Conservation (phyloP, 1,140 invertebrate species). For the Drosophila prosaltans region DNA sequence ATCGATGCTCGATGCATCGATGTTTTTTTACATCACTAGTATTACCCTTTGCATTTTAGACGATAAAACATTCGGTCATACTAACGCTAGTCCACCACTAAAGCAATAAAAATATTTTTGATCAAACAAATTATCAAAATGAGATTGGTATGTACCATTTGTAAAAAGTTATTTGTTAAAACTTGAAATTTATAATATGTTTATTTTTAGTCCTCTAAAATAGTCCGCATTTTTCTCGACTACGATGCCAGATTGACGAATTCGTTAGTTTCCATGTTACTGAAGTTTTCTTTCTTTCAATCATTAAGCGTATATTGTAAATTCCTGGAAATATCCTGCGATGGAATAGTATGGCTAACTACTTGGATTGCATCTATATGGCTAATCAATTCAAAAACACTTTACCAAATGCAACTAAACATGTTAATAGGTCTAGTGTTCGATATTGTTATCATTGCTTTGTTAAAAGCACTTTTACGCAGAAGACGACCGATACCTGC, state of each 20-base stretch:
- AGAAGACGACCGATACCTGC: constrained; percentile 90
- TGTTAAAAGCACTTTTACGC: constrained; percentile 91
- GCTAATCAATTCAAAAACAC: constrained; percentile 85
- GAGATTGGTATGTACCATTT: not conserved
- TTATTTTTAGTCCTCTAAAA: constrained; percentile 24
- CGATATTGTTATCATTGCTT: constrained; percentile 92
- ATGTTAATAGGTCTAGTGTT: constrained; percentile 92
- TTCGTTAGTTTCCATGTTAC: constrained; percentile 85
- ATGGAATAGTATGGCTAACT: constrained; percentile 94
- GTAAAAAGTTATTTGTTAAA: not conserved
- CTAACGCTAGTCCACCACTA: no score
- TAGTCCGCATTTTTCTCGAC: constrained; percentile 83
- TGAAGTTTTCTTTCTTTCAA: constrained; percentile 85
- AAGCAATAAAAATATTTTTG: no score
- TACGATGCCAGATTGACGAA: constrained; percentile 87
- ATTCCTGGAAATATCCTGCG: constrained; percentile 91
- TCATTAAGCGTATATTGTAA: constrained; percentile 87
- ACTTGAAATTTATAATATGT: not conserved
- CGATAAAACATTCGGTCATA: no score
- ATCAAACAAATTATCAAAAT: no score
- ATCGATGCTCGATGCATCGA: constrained; percentile 1
- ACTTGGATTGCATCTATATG: constrained; percentile 90
- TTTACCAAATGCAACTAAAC: constrained; percentile 93
- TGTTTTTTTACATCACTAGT: no score
- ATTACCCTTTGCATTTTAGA: no score